phyloP scores from a whole-genome alignment of 2,113 vertebrate genomes.

The Suncus etruscus region DNA sequence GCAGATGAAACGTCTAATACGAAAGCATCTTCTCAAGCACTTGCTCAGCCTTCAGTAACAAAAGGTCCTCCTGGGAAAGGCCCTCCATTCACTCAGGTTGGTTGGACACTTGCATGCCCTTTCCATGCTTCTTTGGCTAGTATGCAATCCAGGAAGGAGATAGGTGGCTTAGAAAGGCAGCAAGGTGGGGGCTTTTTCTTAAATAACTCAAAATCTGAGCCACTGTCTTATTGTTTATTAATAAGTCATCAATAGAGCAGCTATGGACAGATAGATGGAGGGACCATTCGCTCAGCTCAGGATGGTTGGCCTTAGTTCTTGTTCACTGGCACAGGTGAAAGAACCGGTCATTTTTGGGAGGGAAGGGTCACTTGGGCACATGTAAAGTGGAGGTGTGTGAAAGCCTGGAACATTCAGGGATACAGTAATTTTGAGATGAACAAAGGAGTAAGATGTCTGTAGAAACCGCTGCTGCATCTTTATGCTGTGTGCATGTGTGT shows the following conservation, averaged over 20 bases:
- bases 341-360: not conserved
- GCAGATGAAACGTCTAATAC: slow-evolving; percentile 87
- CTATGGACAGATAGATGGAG: too few species aligned
- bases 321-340: not conserved
- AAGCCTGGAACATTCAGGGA: not conserved
- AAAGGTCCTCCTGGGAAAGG: slow-evolving; percentile 90
- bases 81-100: slow-evolving; percentile 92
- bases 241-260: not conserved
- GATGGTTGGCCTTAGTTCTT: not conserved
- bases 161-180: not conserved
- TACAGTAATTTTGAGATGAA: too few species aligned
- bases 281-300: too few species aligned
- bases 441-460: too few species aligned
- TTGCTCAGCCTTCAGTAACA: slow-evolving; percentile 83
- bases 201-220: not conserved
- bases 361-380: not conserved
- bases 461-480: too few species aligned
- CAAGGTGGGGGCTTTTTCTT: not conserved
- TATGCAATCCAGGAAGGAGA: not conserved
- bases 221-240: slow-evolving; percentile 5
- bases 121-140: too few species aligned
- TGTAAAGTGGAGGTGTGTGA: not conserved
- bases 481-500: too few species aligned
- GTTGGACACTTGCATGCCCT: slow-evolving; percentile 21
- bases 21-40: slow-evolving; percentile 88